These are phyloP conservation scores for Cetonia aurata DNA, from an alignment of 2,888 invertebrate genomes.

Conservation along the genomic window DNA sequence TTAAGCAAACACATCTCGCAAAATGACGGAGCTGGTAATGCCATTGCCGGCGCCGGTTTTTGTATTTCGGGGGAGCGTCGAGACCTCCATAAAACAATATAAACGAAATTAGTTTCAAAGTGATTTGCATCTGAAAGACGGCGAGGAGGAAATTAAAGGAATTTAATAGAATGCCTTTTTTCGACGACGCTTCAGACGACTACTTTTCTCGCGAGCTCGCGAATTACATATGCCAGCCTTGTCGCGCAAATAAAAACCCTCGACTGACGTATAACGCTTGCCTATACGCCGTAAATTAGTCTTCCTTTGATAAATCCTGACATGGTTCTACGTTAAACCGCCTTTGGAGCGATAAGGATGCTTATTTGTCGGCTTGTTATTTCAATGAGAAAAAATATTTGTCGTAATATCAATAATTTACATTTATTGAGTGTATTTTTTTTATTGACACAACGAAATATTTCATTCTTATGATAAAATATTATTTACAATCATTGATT, in stretches of 20 bases:
- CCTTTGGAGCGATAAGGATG: too few relatives aligned
- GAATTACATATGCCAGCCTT: slow-evolving; percentile 22
- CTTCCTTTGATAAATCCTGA: slow-evolving; percentile 17
- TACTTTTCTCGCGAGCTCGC: slow-evolving; percentile 11
- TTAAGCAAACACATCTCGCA: slow-evolving; percentile 11
- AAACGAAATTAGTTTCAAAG: slow-evolving; percentile 40
- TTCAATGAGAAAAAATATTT: too few relatives aligned
- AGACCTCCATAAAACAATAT: slow-evolving; percentile 28
- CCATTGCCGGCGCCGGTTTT: slow-evolving; percentile 4
- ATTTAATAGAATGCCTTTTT: slow-evolving; percentile 27
- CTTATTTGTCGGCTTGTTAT: too few relatives aligned
- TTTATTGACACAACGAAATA: too few relatives aligned
- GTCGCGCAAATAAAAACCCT: slow-evolving; percentile 10
- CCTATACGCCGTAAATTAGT: slow-evolving; percentile 8
- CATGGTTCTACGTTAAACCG: too few relatives aligned
- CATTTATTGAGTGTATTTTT: too few relatives aligned
- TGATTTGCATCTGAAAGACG: slow-evolving; percentile 38
- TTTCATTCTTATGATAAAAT: too few relatives aligned
- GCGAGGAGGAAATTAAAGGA: slow-evolving; percentile 31
- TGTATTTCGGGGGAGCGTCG: slow-evolving; percentile 1
- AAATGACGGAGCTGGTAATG: background rate
- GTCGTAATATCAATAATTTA: too few relatives aligned
- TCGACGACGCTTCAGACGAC: slow-evolving; percentile 20
- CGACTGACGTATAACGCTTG: slow-evolving; percentile 11
- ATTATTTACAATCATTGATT: too few relatives aligned